These are phyloP conservation scores for Sebastes hopkinsi DNA, from an alignment of 2,797 vertebrate species.

Conservation along the genomic window DNA sequence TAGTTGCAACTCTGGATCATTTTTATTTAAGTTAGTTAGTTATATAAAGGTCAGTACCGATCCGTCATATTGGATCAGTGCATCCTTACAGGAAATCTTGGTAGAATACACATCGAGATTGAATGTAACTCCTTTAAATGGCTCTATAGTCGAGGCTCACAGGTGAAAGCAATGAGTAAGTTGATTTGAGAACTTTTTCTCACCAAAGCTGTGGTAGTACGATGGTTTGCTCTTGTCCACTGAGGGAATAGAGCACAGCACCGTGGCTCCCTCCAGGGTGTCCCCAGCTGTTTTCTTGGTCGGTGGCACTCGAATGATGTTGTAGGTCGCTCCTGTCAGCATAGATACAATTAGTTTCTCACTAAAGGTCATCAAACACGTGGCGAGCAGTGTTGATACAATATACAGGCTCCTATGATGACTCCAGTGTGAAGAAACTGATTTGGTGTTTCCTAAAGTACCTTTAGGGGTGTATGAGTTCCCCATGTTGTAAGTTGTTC, in stretches of 20 bases:
- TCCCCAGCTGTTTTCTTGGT: constrained; percentile 74
- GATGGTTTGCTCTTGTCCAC: constrained; percentile 84
- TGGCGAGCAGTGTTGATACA: background rate
- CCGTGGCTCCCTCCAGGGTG: constrained; percentile 83
- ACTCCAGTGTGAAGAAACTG: background rate
- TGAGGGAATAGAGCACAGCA: constrained; percentile 88
- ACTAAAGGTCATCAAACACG: background rate
- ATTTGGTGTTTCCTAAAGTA: constrained; percentile 45
- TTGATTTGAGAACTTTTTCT: constrained; percentile 53
- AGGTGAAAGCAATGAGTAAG: background rate
- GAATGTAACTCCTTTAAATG: no score
- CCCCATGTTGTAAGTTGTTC: constrained; percentile 93
- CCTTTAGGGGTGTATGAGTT: constrained; percentile 88
- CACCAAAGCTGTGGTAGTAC: constrained; percentile 97
- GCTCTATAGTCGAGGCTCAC: background rate
- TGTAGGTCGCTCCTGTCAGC: constrained; percentile 86
- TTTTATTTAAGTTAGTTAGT: background rate
- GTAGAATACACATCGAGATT: background rate
- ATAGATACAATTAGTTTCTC: background rate
- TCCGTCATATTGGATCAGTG: background rate
- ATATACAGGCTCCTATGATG: background rate
- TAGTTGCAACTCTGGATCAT: background rate
- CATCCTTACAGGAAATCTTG: background rate
- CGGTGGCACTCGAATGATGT: constrained; percentile 89
- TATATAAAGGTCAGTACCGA: background rate